phyloP scores from a whole-genome alignment of 2,888 invertebrate genomes.

The Unio delphinus region DNA sequence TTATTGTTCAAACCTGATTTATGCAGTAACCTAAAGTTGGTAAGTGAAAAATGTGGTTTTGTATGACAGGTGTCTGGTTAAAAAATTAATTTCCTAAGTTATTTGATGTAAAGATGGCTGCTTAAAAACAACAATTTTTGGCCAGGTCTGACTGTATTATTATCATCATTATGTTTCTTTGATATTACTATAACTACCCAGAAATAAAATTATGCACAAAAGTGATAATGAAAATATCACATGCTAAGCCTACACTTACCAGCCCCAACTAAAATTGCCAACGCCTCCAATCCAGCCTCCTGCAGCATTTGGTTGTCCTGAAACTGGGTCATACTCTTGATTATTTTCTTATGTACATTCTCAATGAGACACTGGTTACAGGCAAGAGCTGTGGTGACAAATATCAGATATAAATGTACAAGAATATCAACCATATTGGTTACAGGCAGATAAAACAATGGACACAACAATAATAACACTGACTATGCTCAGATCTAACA shows the following conservation, averaged over 20 bases:
- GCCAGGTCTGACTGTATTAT: background rate
- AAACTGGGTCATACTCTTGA: conserved; percentile 44
- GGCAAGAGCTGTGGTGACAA: conserved; percentile 38
- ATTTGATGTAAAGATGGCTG: too few relatives aligned
- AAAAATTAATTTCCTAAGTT: too few relatives aligned
- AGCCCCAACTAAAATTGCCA: conserved; percentile 59
- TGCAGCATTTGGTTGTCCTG: conserved; percentile 49
- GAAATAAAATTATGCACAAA: too few relatives aligned
- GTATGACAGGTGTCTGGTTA: too few relatives aligned
- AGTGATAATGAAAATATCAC: background rate
- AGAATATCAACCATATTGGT: background rate
- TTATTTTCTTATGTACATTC: conserved; percentile 43
- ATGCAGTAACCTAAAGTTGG: too few relatives aligned
- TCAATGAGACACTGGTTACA: conserved; percentile 59
- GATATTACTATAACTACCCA: background rate
- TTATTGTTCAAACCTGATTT: too few relatives aligned
- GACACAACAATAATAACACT: too few relatives aligned
- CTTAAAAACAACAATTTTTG: too few relatives aligned
- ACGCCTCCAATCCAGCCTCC: conserved; percentile 60
- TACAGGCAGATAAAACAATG: background rate
- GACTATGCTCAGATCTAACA: too few relatives aligned
- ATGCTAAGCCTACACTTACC: conserved; percentile 31
- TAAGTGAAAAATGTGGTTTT: too few relatives aligned
- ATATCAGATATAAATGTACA: background rate
- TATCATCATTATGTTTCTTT: background rate